These are phyloP conservation scores for Crambe crambe DNA, from an alignment of 37 sponge, comb jelly and placozoan genomes.

Conservation along the genomic window DNA sequence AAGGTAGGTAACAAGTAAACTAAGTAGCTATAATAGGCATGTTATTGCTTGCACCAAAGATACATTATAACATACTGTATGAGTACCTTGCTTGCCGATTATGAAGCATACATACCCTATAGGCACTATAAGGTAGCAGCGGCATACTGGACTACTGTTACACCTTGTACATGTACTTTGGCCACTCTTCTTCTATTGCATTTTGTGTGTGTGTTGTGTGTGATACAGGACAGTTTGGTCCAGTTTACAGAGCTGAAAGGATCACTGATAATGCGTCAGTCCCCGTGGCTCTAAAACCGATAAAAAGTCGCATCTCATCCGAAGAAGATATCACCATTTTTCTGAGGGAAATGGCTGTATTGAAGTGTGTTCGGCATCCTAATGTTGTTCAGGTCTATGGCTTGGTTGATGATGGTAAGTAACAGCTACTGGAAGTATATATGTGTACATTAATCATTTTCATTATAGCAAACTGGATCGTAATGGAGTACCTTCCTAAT, in stretches of 20 bases:
- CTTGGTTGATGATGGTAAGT: neutral
- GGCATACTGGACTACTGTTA: no score
- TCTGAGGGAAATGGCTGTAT: conserved; percentile 10
- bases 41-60: no score
- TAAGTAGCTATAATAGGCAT: no score
- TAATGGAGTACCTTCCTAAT: conserved; percentile 50
- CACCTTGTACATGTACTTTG: no score
- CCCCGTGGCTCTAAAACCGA: neutral
- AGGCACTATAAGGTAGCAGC: no score
- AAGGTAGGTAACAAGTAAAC: no score
- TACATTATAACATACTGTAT: no score
- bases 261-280: neutral
- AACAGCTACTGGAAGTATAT: neutral
- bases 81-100: no score
- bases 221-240: conserved; percentile 23
- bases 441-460: no score
- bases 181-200: no score
- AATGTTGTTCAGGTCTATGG: conserved; percentile 29
- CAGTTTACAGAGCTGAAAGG: conserved; percentile 17
- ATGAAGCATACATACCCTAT: no score
- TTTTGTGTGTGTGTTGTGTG: no score
- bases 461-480: conserved; percentile 14
- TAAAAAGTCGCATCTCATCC: neutral
- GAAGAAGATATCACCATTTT: neutral
- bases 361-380: conserved; percentile 24